Conservation (phyloP, 2,888 invertebrate species). For the Chorisops tibialis region DNA sequence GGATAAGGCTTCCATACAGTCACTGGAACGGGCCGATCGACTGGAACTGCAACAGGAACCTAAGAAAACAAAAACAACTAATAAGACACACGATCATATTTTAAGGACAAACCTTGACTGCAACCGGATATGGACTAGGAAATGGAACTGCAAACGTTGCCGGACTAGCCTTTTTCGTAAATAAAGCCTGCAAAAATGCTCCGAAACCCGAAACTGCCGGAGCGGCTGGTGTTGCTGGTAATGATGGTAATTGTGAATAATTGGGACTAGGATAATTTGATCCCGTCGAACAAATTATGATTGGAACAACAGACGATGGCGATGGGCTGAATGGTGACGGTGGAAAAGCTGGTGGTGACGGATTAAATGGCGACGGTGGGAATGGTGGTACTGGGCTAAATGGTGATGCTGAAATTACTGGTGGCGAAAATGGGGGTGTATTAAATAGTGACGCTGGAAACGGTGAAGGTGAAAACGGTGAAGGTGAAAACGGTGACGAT, state of each 20-base stretch:
- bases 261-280: neutral
- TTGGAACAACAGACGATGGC: neutral
- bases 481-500: too few species aligned
- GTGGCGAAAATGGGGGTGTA: neutral
- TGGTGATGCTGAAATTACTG: too few species aligned
- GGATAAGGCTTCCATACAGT: neutral
- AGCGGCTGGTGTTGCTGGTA: neutral
- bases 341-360: neutral
- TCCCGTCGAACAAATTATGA: neutral
- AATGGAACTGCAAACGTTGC: neutral
- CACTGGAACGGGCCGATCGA: neutral
- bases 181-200: neutral
- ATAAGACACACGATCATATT: neutral
- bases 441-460: too few species aligned
- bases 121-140: neutral
- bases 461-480: too few species aligned
- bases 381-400: neutral
- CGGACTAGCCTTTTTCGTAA: neutral
- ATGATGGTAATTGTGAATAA: too few species aligned
- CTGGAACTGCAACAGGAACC: neutral
- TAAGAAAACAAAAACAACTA: neutral
- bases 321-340: neutral
- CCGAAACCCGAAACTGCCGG: neutral
- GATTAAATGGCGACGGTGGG: neutral
- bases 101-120: neutral